Base-by-base conservation (phyloP, 2,113 vertebrate genomes). In the Sus scrofa region DNA sequence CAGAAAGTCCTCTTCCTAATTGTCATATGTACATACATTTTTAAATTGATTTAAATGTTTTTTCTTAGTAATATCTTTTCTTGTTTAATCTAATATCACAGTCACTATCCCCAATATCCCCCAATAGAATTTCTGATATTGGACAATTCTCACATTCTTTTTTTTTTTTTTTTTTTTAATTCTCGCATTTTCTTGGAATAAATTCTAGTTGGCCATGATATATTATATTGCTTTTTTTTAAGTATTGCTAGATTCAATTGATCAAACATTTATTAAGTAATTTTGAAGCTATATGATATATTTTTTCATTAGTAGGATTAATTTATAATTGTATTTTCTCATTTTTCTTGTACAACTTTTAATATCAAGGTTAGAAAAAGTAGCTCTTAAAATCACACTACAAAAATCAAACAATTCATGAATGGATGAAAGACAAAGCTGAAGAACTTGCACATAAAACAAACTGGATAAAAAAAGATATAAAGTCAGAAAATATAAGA, bases 401-500 rank as follows among this genome's bases (percentile, higher is more conserved):
- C 11, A 83, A 39, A 50, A 83, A 52, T 63, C 73, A 92, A 89
- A 58, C 22, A 83, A 37, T 74, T n/a, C 7, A 50, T 58, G 67
- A 82, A 74, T 74, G 58, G 34, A 89, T 74, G 44, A 44, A 77
- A 77, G 44, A 60, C 58, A 74, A 56, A 83, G 10, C 32, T n/a
- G 34, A 83, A 44, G 20, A 67, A 74, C 8, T 13, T 83, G 6
- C 22, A 67, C 44, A 58, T 30, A 83, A 84, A 83, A 58, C 34
- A 75, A 75, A 84, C 60, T 58, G 20, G 44, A 44, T 73, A 39
- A 65, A 83, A 83, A 88, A 52, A 54, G 22, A 70, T 16, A 60
- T 7, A 86, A 62, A 54, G 44, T 82, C 26, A 63, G 24, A 74
- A 73, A 94, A 89, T 94, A 75, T 75, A 75, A 94, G 44, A 83